A percentile compares a stretch with the other conserved stretches of the same genome.
phyloP scores from a whole-genome alignment of 1,140 invertebrate species.

The Meloidogyne floridensis region DNA sequence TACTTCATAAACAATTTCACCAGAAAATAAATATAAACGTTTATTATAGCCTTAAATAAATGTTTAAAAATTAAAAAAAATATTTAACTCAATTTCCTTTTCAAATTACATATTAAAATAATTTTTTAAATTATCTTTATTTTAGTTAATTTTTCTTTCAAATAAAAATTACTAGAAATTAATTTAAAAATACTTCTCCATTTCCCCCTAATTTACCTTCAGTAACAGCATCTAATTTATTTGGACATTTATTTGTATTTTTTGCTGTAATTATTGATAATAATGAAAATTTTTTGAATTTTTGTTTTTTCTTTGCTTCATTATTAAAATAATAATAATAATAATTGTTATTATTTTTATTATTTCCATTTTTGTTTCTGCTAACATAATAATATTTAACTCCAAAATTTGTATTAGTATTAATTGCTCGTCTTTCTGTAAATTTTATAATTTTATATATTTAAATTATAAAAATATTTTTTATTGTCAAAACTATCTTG shows the following conservation, averaged over 20 bases:
- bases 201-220: conserved; percentile 28
- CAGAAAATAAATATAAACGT: conserved; percentile 48
- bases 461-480: no score
- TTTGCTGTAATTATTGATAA: conserved; percentile 3
- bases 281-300: neutral
- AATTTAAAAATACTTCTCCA: no score
- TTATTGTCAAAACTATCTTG: no score
- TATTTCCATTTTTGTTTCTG: neutral
- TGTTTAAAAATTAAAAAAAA: neutral
- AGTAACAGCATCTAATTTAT: conserved; percentile 45
- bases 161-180: no score
- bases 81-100: no score
- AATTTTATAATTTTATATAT: no score
- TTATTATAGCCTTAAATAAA: conserved; percentile 39
- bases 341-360: no score
- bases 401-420: no score
- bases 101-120: no score
- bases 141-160: neutral
- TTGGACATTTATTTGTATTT: conserved; percentile 38
- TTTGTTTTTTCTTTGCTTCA: neutral
- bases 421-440: no score
- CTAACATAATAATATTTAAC: no score
- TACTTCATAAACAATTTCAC: conserved; percentile 45
- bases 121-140: no score
- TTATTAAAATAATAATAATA: neutral